Base-by-base conservation (phyloP, 2,113 vertebrate genomes). In the Galbula dea region DNA sequence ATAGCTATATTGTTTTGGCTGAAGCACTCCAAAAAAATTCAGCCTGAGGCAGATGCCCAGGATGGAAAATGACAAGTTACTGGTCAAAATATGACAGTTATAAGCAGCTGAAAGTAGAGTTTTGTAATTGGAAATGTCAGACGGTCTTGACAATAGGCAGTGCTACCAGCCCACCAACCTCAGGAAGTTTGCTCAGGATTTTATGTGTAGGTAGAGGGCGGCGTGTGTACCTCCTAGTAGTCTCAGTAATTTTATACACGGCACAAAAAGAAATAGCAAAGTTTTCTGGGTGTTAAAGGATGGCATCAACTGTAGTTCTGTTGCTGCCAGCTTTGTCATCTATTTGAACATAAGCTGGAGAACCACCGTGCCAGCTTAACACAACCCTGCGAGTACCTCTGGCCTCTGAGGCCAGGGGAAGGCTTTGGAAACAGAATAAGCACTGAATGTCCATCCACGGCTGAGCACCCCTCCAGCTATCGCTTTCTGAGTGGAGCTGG, bases 1-100 rank as follows among this genome's bases (percentile, higher is more conserved):
- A 94, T 94, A 89, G 83, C 83, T 94, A 92, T 92, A 94, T 90
- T 96, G 94, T 96, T 96, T 95, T 94, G 96, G 93, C 95, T 92
- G 93, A 93, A 95, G 84, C 85, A 80, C 94, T 96, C 91, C 7
- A 92, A 94, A 68, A 96, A 94, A 77, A 88, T 65, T 91, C 89
- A 93, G 93, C 87, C 93, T 80, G 75, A 67, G 78, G 91, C 93
- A 96, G 96, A 96, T 94, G 95, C 84, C 93, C 84, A 74, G 91
- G 75, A 94, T 96, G 87, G 91, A 94, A 96, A 94, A 95, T 95
- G 95, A 95, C 94, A 96, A 92, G 93, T 83, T 93, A 89, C 87
- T 96, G 95, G 95, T 96, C 93, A 96, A 96, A 95, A 95, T 93
- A 92, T 94, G 94, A 95, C 93, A 94, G 94, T 96, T 96, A 92